These are phyloP conservation scores for Siphamia tubifer DNA, from an alignment of 2,113 vertebrate species.

Conservation along the genomic window DNA sequence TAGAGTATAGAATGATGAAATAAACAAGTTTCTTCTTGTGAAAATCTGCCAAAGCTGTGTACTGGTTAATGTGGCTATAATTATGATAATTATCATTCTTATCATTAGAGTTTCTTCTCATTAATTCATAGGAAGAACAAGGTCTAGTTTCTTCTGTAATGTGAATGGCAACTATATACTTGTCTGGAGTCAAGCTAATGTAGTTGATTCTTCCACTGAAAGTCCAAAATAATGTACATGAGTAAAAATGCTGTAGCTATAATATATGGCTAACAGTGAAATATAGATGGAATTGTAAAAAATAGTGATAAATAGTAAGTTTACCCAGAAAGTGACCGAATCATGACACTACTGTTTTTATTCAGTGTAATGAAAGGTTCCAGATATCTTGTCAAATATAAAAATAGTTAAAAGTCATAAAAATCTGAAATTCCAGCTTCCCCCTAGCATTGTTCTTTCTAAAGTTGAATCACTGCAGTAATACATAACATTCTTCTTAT, in stretches of 20 bases:
- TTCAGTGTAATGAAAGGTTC: background rate
- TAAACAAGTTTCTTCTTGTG: no score
- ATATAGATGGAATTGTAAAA: no score
- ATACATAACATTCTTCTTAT: background rate
- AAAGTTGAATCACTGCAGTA: background rate
- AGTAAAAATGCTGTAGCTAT: background rate
- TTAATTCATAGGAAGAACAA: background rate
- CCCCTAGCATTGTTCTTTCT: no score
- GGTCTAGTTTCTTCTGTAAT: no score
- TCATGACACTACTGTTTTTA: background rate
- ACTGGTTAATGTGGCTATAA: constrained; percentile 13
- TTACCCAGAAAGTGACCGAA: background rate
- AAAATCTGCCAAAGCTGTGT: background rate
- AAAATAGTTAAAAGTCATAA: background rate
- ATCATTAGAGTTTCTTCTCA: background rate
- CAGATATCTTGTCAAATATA: background rate
- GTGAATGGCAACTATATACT: no score
- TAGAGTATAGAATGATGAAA: background rate
- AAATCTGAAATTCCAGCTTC: no score
- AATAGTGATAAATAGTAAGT: no score
- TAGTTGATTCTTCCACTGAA: no score
- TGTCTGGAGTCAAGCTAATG: no score
- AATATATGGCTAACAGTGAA: background rate
- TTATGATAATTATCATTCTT: constrained; percentile 2
- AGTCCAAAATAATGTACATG: no score